A percentile compares a stretch with the other conserved stretches of the same genome.
These are phyloP conservation scores for Notiomystis cincta DNA, from an alignment of 2,113 vertebrate genomes.

Conservation along the genomic window DNA sequence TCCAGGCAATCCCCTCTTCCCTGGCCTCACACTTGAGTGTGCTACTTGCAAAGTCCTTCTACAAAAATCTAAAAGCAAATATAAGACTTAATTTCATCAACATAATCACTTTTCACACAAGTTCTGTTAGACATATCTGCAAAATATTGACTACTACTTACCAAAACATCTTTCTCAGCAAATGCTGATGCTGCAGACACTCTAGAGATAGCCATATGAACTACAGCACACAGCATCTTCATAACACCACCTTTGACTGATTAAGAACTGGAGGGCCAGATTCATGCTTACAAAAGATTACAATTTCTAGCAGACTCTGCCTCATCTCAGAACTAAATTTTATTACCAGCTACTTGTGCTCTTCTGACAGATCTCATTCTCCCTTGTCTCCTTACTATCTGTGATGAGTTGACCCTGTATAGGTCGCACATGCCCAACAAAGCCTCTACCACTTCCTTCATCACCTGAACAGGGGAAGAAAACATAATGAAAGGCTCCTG, in stretches of 20 bases:
- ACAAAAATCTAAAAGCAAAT: neutral
- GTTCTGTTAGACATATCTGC: neutral
- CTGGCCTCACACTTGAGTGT: neutral
- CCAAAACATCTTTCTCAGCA: neutral
- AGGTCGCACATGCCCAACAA: neutral
- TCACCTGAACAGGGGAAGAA: neutral
- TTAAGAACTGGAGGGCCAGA: neutral
- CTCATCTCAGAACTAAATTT: neutral
- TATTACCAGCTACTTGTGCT: neutral
- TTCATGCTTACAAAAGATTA: neutral
- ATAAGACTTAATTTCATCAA: neutral
- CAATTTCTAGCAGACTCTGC: neutral
- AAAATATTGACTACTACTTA: neutral
- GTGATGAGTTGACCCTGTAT: neutral
- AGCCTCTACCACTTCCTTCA: neutral
- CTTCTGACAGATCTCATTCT: neutral
- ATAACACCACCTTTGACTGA: neutral
- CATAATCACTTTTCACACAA: neutral
- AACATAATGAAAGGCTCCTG: neutral
- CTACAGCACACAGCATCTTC: accelerated
- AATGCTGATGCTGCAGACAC: neutral
- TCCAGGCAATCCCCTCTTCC: neutral
- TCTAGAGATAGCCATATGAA: neutral
- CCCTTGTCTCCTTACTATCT: neutral
- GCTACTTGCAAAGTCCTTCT: neutral